A percentile compares a stretch with the other conserved stretches of the same genome.
phyloP scores from a whole-genome alignment of 2,888 invertebrate genomes.

The Leucoma salicis region DNA sequence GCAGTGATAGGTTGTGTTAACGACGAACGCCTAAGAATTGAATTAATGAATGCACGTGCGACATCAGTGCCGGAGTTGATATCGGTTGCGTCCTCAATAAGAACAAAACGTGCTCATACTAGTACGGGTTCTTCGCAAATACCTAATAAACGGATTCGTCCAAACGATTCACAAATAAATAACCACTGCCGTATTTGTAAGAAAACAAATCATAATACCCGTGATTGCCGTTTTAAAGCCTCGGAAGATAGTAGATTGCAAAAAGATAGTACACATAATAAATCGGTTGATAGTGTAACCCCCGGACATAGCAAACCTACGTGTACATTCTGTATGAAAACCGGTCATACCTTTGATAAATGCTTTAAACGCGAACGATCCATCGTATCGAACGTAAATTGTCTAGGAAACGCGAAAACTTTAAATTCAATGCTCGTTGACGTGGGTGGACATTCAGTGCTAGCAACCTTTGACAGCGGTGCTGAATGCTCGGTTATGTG shows the following conservation, averaged over 20 bases:
- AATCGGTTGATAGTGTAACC: too few relatives aligned
- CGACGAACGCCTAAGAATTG: slow-evolving; percentile 30
- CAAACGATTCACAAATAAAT: background rate
- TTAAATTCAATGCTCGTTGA: background rate
- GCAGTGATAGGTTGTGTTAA: slow-evolving; percentile 34
- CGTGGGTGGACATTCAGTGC: background rate
- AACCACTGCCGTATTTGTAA: background rate
- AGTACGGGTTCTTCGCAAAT: background rate
- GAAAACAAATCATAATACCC: background rate
- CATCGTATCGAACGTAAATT: background rate
- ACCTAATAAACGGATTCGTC: background rate
- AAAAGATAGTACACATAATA: background rate
- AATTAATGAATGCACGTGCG: slow-evolving; percentile 17
- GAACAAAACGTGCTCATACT: background rate
- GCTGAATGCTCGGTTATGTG: background rate
- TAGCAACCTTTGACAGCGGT: background rate
- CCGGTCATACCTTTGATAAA: slow-evolving; percentile 1
- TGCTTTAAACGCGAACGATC: background rate
- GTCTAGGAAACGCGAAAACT: background rate
- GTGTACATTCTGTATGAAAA: background rate
- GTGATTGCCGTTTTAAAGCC: background rate
- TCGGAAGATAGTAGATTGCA: too few relatives aligned
- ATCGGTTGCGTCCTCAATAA: background rate
- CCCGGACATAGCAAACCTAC: background rate
- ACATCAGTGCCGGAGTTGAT: slow-evolving; percentile 12